Evolutionary conservation across 2,113 vertebrate species (phyloP).

Genomic region (Callopanchax toddi): DNA sequence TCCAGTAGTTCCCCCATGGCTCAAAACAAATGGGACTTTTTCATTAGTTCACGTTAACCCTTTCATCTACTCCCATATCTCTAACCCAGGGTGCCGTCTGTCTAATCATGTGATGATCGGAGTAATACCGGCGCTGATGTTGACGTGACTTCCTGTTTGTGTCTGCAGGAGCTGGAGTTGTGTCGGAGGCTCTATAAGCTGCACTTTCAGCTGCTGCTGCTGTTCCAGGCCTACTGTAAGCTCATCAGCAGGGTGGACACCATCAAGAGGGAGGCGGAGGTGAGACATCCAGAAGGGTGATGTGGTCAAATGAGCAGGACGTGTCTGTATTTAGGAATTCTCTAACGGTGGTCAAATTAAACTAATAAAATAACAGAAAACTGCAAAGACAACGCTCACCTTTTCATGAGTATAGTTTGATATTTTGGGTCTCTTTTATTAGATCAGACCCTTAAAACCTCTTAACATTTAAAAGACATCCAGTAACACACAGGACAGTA

Average conservation of each 20-base stretch:
- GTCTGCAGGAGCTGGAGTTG: conserved; percentile 91
- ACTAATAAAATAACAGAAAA: too few species aligned
- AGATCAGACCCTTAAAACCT: too few species aligned
- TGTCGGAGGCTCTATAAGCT: conserved; percentile 96
- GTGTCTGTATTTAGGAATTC: too few species aligned
- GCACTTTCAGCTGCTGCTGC: conserved; percentile 97
- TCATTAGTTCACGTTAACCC: conserved; percentile 55
- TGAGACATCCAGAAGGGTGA: conserved; percentile 60
- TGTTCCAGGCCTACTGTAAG: conserved; percentile 98
- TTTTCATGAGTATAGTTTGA: too few species aligned
- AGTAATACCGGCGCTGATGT: conserved; percentile 16
- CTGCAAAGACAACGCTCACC: too few species aligned
- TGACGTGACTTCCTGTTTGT: conserved; percentile 19
- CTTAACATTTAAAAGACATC: too few species aligned
- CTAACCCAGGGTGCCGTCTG: conserved; percentile 65
- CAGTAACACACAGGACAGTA: too few species aligned
- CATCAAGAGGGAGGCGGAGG: conserved; percentile 95
- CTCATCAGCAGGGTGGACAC: conserved; percentile 93
- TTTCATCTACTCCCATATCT: conserved; percentile 57
- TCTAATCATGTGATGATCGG: conserved; percentile 54
- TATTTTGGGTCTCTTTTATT: too few species aligned
- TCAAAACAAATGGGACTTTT: conserved; percentile 21
- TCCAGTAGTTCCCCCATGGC: conserved; percentile 26
- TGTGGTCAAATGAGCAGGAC: too few species aligned
- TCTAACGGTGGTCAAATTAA: too few species aligned